phyloP scores from a whole-genome alignment of 1,140 invertebrate species.

The Phocides pigmalion region DNA sequence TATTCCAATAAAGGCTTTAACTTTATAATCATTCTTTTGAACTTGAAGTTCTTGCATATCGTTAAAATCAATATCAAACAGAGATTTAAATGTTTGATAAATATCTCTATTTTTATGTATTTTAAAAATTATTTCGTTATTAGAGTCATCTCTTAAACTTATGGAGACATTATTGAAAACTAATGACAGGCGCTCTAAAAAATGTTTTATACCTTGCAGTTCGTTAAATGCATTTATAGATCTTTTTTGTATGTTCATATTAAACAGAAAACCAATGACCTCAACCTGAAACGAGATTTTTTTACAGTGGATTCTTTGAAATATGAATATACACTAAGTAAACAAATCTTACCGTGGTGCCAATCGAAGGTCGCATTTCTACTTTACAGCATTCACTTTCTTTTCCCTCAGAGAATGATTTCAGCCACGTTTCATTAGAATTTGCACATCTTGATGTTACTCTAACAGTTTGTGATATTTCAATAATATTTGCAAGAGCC shows the following conservation, averaged over 20 bases:
- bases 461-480: slow-evolving; percentile 83
- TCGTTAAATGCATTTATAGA: slow-evolving; percentile 82
- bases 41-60: slow-evolving; percentile 80
- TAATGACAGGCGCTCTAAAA: slow-evolving; percentile 85
- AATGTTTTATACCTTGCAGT: slow-evolving; percentile 83
- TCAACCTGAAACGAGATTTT: slow-evolving; percentile 72
- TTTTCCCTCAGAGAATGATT: slow-evolving; percentile 65
- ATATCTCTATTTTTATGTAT: slow-evolving; percentile 83
- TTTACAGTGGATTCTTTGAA: too few species aligned
- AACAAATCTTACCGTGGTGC: slow-evolving; percentile 84
- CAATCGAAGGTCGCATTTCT: slow-evolving; percentile 81
- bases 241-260: slow-evolving; percentile 86
- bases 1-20: slow-evolving; percentile 84
- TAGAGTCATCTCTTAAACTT: slow-evolving; percentile 85
- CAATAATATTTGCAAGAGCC: slow-evolving; percentile 85
- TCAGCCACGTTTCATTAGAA: slow-evolving; percentile 75
- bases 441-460: slow-evolving; percentile 81
- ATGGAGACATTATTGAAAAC: slow-evolving; percentile 85
- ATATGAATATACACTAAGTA: not conserved
- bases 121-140: slow-evolving; percentile 83
- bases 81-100: slow-evolving; percentile 78
- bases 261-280: slow-evolving; percentile 86
- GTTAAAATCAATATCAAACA: slow-evolving; percentile 78
- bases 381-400: slow-evolving; percentile 52
- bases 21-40: slow-evolving; percentile 79